A percentile compares a stretch with the other conserved stretches of the same genome.
These are phyloP conservation scores for Perizoma affinitatum DNA, from an alignment of 2,888 invertebrate species.

Conservation along the genomic window DNA sequence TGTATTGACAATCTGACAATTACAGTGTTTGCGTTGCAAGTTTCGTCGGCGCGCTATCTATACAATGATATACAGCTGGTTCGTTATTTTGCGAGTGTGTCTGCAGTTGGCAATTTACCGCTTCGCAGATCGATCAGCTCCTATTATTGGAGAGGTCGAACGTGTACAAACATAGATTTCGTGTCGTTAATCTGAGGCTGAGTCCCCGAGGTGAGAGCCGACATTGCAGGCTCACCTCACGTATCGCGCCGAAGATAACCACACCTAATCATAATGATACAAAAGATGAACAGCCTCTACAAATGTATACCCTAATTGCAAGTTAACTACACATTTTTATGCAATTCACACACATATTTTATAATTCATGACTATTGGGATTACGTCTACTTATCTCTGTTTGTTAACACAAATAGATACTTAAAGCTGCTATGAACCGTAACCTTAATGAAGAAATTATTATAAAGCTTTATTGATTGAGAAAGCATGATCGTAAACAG, in stretches of 20 bases:
- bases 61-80: constrained; percentile 63
- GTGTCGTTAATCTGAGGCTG: constrained; percentile 75
- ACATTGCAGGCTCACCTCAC: constrained; percentile 73
- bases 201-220: constrained; percentile 71
- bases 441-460: constrained; percentile 19
- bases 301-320: constrained; percentile 26
- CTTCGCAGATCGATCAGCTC: constrained; percentile 76
- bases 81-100: constrained; percentile 76
- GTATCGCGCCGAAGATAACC: constrained; percentile 69
- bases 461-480: background rate
- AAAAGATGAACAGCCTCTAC: constrained; percentile 39
- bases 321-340: constrained; percentile 29
- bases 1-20: constrained; percentile 65
- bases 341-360: constrained; percentile 19
- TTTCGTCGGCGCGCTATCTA: constrained; percentile 51
- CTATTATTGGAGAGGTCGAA: constrained; percentile 82
- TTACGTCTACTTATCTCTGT: constrained; percentile 9
- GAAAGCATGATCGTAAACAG: background rate
- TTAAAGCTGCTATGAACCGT: constrained; percentile 37
- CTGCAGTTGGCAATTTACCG: constrained; percentile 75
- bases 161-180: constrained; percentile 83
- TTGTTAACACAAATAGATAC: constrained; percentile 2
- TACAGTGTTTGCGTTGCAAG: constrained; percentile 55
- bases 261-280: constrained; percentile 72
- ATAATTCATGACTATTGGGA: constrained; percentile 8